These are phyloP conservation scores for Tychaedon coryphoeus DNA, from an alignment of 2,113 vertebrate species.

Conservation along the genomic window DNA sequence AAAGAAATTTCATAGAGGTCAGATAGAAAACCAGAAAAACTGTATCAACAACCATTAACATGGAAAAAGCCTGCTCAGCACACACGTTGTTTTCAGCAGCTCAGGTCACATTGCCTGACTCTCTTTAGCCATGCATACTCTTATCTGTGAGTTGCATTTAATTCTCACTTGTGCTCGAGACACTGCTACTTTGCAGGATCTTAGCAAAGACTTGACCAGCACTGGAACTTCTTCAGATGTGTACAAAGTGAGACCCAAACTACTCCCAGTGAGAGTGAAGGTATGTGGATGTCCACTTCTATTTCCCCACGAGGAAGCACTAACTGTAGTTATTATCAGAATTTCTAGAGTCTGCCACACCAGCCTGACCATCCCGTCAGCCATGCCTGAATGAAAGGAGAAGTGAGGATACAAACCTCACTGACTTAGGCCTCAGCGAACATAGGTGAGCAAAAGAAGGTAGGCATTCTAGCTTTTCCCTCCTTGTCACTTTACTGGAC, in stretches of 20 bases:
- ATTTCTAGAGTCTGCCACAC: background rate
- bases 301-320: rapidly evolving
- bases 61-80: background rate
- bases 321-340: background rate
- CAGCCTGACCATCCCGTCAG: background rate
- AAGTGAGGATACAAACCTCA: too few relatives aligned
- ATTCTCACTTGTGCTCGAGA: background rate
- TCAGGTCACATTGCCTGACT: background rate
- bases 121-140: background rate
- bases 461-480: background rate
- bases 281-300: background rate
- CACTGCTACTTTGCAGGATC: background rate
- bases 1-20: background rate
- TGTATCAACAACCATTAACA: background rate
- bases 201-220: background rate
- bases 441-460: too few relatives aligned
- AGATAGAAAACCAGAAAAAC: background rate
- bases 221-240: background rate
- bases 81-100: background rate
- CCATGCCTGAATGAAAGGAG: background rate
- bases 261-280: background rate
- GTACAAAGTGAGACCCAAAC: background rate
- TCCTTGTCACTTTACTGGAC: background rate
- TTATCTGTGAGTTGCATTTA: background rate
- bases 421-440: too few relatives aligned